Percentiles rank a stretch among this genome's conserved stretches.
These are phyloP conservation scores for Aphidius colemani DNA, from an alignment of 2,888 invertebrate genomes.

Conservation along the genomic window DNA sequence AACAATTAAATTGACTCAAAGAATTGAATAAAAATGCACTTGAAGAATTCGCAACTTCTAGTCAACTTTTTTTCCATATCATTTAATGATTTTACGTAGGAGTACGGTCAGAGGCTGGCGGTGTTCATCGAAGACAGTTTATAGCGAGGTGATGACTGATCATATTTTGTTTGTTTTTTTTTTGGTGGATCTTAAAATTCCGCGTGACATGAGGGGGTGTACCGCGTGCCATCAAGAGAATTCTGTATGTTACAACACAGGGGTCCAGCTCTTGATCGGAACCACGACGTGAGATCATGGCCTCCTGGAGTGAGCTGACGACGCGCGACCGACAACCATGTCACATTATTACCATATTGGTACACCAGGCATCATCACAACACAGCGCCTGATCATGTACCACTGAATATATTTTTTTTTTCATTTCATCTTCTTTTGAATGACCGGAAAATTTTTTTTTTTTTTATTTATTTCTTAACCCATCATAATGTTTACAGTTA, in stretches of 20 bases:
- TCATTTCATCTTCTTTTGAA: neutral
- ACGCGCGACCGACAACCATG: conserved; percentile 60
- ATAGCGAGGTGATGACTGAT: conserved; percentile 18
- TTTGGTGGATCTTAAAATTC: conserved; percentile 15
- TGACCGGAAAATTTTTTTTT: conserved; percentile 19
- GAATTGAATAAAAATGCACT: conserved; percentile 11
- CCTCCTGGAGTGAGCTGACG: conserved; percentile 58
- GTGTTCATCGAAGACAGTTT: no score
- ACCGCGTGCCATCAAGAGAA: conserved; percentile 55
- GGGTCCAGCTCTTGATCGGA: conserved; percentile 43
- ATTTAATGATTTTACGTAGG: neutral
- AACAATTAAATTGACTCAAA: neutral
- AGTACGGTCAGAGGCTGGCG: neutral
- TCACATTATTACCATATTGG: conserved; percentile 58
- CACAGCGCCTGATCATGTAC: conserved; percentile 37
- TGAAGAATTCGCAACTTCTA: neutral
- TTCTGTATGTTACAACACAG: conserved; percentile 47
- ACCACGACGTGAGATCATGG: conserved; percentile 51
- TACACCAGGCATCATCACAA: conserved; percentile 56
- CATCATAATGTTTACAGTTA: conserved; percentile 25
- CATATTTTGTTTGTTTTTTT: conserved; percentile 19
- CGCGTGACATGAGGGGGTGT: conserved; percentile 47
- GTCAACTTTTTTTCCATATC: neutral
- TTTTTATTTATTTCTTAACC: no score
- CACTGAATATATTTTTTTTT: neutral